Evolutionary conservation across 2,888 invertebrate genomes (phyloP).

Genomic region (Yponomeuta malinellus): DNA sequence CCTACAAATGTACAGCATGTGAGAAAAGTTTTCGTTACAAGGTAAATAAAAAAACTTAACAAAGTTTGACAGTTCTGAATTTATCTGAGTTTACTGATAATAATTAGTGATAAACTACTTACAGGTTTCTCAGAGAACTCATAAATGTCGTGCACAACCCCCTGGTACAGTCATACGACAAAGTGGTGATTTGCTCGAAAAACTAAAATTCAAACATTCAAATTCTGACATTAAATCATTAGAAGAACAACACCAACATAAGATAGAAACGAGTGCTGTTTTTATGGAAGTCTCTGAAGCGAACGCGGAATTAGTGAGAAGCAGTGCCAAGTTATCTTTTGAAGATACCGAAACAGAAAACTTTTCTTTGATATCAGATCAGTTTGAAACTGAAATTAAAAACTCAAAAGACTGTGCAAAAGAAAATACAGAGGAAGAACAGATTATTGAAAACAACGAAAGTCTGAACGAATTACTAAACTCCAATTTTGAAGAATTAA

Average conservation of each 20-base stretch:
- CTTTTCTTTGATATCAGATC: conserved; percentile 52
- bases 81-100: not conserved
- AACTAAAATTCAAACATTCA: conserved; percentile 58
- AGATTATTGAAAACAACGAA: conserved; percentile 19
- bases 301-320: conserved; percentile 60
- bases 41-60: conserved; percentile 44
- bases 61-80: not conserved
- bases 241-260: not conserved
- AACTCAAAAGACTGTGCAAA: conserved; percentile 21
- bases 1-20: conserved; percentile 88
- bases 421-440: conserved; percentile 16
- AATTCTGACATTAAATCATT: conserved; percentile 19
- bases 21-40: conserved; percentile 89
- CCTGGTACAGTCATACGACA: conserved; percentile 74
- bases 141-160: conserved; percentile 83
- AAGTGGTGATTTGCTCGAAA: conserved; percentile 65
- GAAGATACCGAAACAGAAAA: conserved; percentile 68
- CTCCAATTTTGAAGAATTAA: conserved; percentile 13
- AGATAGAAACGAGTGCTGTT: not conserved
- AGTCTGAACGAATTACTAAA: conserved; percentile 47
- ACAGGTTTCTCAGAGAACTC: conserved; percentile 87
- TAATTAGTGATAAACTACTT: conserved; percentile 18
- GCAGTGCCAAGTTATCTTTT: conserved; percentile 62
- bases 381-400: conserved; percentile 28
- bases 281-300: conserved; percentile 54